These are phyloP conservation scores for Mycteria americana DNA, from an alignment of 2,797 vertebrate species.

Conservation along the genomic window DNA sequence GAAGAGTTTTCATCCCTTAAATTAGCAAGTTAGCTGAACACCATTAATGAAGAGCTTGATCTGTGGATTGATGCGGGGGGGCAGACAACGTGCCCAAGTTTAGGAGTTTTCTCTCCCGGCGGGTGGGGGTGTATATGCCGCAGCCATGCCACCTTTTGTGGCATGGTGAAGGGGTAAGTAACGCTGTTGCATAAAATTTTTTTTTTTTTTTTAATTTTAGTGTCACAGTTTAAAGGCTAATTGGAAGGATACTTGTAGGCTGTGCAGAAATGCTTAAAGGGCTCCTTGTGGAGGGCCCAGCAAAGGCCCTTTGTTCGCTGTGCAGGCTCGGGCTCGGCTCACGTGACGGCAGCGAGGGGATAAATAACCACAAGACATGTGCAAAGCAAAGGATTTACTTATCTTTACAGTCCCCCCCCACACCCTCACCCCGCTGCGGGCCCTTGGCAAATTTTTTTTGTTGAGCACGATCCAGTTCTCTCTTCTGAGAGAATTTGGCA, in stretches of 20 bases:
- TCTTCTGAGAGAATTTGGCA: not conserved
- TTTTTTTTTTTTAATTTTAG: not conserved
- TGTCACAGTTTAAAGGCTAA: constrained; percentile 29
- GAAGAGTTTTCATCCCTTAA: not conserved
- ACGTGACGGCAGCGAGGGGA: constrained; percentile 3
- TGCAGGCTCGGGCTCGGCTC: not conserved
- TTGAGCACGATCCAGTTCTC: not conserved
- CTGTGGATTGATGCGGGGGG: not conserved
- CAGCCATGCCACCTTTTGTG: not conserved
- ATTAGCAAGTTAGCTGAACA: not conserved
- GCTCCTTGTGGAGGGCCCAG: constrained; percentile 61
- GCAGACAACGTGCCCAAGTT: not conserved
- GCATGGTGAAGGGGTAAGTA: not conserved
- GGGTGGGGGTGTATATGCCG: not conserved
- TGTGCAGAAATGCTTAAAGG: constrained; percentile 53
- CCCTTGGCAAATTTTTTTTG: not conserved
- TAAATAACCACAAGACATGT: constrained; percentile 2
- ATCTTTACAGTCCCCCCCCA: not conserved
- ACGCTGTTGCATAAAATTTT: not conserved
- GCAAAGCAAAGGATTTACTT: constrained; percentile 9
- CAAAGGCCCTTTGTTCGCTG: constrained; percentile 67
- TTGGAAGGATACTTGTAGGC: constrained; percentile 24
- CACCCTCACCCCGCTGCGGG: not conserved
- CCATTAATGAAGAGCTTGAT: not conserved
- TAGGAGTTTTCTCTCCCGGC: not conserved